Evolutionary conservation across 2,113 vertebrate genomes (phyloP).

Genomic region (Arothron firmamentum): DNA sequence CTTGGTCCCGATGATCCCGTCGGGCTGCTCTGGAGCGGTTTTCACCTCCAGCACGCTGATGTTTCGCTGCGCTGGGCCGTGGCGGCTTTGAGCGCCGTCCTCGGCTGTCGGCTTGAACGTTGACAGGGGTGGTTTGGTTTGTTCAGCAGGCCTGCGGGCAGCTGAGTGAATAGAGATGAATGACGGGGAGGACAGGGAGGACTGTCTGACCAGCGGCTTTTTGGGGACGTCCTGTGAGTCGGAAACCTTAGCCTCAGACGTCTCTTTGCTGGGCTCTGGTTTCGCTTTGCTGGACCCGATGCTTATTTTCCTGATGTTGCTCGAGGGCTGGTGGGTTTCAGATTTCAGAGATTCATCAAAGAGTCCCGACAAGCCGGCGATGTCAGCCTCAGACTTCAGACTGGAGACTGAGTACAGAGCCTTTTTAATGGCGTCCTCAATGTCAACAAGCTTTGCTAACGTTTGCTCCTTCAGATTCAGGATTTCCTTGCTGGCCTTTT

Average conservation of each 20-base stretch:
- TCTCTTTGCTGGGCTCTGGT: slow-evolving; percentile 39
- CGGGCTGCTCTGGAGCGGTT: slow-evolving; percentile 68
- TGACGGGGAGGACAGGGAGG: slow-evolving; percentile 82
- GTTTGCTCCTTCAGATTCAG: slow-evolving; percentile 90
- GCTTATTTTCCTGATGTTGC: slow-evolving; percentile 81
- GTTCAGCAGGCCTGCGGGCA: slow-evolving; percentile 74
- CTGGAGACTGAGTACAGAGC: slow-evolving; percentile 89
- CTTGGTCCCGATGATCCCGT: slow-evolving; percentile 76
- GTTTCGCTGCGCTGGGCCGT: slow-evolving; percentile 70
- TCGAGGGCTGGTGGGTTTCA: slow-evolving; percentile 61
- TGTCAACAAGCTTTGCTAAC: slow-evolving; percentile 84
- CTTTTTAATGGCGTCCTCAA: slow-evolving; percentile 90
- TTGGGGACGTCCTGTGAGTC: not conserved
- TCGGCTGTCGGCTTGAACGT: slow-evolving; percentile 53
- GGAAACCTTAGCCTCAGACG: slow-evolving; percentile 20
- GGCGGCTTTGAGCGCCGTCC: slow-evolving; percentile 13
- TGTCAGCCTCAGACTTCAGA: slow-evolving; percentile 88
- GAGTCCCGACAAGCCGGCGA: slow-evolving; percentile 80
- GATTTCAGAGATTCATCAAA: slow-evolving; percentile 83
- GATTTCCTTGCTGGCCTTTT: slow-evolving; percentile 87
- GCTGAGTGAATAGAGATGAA: slow-evolving; percentile 91
- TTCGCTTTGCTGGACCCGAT: slow-evolving; percentile 77
- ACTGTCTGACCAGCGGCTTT: slow-evolving; percentile 57
- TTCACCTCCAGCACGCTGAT: slow-evolving; percentile 84
- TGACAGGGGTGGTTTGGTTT: slow-evolving; percentile 44